Percentiles rank a stretch among this genome's conserved stretches.
phyloP scores from a whole-genome alignment of 2,888 invertebrate species.

The Campoletis raptor region DNA sequence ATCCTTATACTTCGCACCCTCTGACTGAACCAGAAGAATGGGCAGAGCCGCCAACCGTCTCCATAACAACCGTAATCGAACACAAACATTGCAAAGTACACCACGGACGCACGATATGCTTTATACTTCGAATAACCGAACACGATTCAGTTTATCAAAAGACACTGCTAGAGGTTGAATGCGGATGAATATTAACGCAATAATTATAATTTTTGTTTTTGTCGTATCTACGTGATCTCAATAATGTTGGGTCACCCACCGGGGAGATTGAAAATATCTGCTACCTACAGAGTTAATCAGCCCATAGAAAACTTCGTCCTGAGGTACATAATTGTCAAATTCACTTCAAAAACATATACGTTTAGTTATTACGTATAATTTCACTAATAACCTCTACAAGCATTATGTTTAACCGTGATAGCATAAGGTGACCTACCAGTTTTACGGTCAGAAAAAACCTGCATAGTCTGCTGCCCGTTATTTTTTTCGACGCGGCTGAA shows the following conservation, averaged over 20 bases:
- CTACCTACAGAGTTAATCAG: conserved; percentile 79
- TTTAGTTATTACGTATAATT: no score
- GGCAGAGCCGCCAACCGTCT: not conserved
- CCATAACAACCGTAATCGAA: conserved; percentile 27
- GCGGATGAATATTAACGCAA: not conserved
- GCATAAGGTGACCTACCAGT: no score
- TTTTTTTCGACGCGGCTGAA: not conserved
- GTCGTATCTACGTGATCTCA: not conserved
- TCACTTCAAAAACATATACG: conserved; percentile 26
- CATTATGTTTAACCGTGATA: no score
- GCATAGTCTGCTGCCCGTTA: no score
- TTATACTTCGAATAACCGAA: not conserved
- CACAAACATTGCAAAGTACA: not conserved
- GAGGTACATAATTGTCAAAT: conserved; percentile 73
- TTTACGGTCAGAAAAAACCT: no score
- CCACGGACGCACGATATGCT: not conserved
- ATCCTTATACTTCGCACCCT: not conserved
- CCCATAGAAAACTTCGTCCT: conserved; percentile 81
- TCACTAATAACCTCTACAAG: no score
- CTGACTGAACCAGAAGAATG: not conserved
- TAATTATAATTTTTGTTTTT: not conserved
- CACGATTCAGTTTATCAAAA: not conserved
- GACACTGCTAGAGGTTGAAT: not conserved
- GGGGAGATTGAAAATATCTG: conserved; percentile 80
- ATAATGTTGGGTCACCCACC: conserved; percentile 72